A percentile compares a stretch with the other conserved stretches of the same genome.
Conservation (phyloP, 2,113 vertebrate species). For the Megalops atlanticus region DNA sequence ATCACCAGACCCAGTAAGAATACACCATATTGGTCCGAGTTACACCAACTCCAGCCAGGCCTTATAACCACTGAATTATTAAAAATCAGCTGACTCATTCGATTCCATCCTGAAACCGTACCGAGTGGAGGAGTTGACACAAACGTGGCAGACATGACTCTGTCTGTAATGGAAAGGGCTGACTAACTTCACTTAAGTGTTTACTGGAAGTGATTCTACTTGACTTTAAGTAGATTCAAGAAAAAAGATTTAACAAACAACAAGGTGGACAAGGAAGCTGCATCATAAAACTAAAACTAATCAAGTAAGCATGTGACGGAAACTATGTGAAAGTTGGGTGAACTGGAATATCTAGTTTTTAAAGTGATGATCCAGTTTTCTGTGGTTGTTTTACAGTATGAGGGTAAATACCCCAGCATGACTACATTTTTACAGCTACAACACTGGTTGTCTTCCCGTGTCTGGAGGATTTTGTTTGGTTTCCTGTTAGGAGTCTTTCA, state of each 20-base stretch:
- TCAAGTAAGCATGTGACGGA: background rate
- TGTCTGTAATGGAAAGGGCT: background rate
- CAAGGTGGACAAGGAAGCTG: background rate
- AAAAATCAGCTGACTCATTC: slow-evolving; percentile 58
- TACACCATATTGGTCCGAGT: slow-evolving; percentile 46
- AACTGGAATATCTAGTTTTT: slow-evolving; percentile 60
- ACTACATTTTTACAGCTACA: background rate
- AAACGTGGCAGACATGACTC: background rate
- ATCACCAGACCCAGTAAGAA: slow-evolving; percentile 46
- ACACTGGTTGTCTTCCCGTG: background rate
- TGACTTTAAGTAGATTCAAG: slow-evolving; percentile 15
- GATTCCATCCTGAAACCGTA: slow-evolving; percentile 47
- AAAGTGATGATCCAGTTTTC: slow-evolving; percentile 9
- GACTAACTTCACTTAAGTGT: background rate
- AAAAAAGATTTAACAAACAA: background rate
- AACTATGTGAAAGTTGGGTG: slow-evolving; percentile 38
- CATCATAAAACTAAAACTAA: background rate
- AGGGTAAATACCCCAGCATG: background rate
- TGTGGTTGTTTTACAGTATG: background rate
- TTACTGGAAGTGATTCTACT: background rate
- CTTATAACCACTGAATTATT: slow-evolving; percentile 69
- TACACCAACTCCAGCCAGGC: slow-evolving; percentile 49
- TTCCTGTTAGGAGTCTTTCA: background rate
- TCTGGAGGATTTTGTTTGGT: background rate
- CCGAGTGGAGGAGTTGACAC: background rate